Evolutionary conservation across 2,113 vertebrate species (phyloP).

Genomic region (Macroglossus sobrinus): DNA sequence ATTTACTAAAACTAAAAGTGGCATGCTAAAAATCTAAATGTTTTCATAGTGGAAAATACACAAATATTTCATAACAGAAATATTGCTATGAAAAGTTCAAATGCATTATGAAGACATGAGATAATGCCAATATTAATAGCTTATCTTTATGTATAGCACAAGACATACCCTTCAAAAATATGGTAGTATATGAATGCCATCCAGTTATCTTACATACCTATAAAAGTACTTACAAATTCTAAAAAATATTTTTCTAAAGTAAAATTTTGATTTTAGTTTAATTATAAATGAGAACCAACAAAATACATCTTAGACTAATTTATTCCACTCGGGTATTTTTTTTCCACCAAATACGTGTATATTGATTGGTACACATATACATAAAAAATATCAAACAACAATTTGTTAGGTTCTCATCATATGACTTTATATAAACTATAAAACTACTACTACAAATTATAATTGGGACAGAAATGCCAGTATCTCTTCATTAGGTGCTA

Average conservation of each 20-base stretch:
- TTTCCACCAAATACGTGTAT: neutral
- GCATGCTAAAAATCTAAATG: neutral
- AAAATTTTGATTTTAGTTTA: conserved; percentile 15
- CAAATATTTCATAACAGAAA: neutral
- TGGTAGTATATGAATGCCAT: neutral
- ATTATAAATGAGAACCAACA: neutral
- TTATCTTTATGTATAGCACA: neutral
- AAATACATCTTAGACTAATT: neutral
- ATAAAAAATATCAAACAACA: neutral
- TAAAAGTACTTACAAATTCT: neutral
- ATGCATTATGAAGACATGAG: neutral
- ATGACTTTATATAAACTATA: neutral
- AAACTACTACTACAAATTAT: neutral
- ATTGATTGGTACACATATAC: neutral
- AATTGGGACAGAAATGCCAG: neutral
- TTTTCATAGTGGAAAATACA: neutral
- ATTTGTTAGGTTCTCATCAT: neutral
- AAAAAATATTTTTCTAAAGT: neutral
- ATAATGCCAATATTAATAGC: neutral
- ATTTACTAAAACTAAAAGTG: neutral
- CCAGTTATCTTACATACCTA: neutral
- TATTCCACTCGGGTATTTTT: neutral
- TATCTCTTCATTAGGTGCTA: neutral
- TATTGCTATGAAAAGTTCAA: neutral
- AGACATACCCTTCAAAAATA: neutral